These are phyloP conservation scores for Tyto alba DNA, from an alignment of 2,113 vertebrate species.

Conservation along the genomic window DNA sequence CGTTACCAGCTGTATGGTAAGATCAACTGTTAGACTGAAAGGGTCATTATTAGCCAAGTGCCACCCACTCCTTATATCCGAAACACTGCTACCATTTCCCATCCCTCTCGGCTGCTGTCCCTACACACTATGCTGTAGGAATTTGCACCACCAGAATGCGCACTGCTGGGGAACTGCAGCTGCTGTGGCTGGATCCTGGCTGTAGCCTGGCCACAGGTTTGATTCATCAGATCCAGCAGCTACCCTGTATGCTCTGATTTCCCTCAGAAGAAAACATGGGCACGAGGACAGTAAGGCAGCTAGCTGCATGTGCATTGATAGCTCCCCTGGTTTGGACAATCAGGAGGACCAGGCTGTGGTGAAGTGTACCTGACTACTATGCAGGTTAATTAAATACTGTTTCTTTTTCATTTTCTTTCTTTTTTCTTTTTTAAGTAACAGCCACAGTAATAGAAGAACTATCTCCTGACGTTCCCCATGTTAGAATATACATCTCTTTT, in stretches of 20 bases:
- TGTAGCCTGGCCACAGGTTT: neutral
- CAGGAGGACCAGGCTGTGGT: neutral
- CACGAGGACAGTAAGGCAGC: neutral
- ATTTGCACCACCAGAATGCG: neutral
- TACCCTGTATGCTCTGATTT: neutral
- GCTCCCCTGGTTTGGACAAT: neutral
- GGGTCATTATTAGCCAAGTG: neutral
- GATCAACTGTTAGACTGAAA: neutral
- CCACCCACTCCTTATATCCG: neutral
- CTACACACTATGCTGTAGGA: rapidly evolving
- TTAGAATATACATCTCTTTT: neutral
- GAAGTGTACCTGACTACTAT: neutral
- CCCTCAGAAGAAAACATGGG: neutral
- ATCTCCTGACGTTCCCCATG: neutral
- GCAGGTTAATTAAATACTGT: neutral
- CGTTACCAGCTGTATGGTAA: neutral
- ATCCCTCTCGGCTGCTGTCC: neutral
- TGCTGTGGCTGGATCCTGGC: rapidly evolving
- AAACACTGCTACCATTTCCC: neutral
- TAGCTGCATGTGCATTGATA: too few relatives aligned
- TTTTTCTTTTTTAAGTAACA: neutral
- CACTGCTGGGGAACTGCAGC: neutral
- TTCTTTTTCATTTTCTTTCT: neutral
- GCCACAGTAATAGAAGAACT: neutral
- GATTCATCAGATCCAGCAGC: neutral